Evolutionary conservation across 1,140 invertebrate species (phyloP), one percentile per base, ranked within the genome.

Genomic region (Sinonovacula constricta): DNA sequence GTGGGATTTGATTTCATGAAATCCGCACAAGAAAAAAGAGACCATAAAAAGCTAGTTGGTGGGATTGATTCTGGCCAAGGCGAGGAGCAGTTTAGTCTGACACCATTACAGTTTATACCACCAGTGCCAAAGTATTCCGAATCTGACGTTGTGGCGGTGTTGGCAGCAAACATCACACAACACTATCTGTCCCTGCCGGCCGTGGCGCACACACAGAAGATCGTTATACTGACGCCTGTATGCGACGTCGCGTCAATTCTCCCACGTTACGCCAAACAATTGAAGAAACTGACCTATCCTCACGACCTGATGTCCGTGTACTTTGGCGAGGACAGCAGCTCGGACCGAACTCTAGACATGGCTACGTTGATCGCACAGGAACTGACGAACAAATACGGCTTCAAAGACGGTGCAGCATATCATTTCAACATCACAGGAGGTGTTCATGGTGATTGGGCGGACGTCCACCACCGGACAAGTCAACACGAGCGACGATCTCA

Each of bases 251-350:
- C 78, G 3, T 69, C 83, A 30, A 39, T 66, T 15, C 68, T 89
- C 24, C 36, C 62, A 14, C 67, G 74, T 14, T 90, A 81, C 62
- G 78, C 74, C 0, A 45, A 76, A n/a, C 68, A 86, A 7, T 51
- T 90, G n/a, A 82, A 74, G 36, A 82, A 83, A 14, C 56, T 90
- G 1, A 80, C 78, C 10, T 90, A 90, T 57, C 87, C 88, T 5
- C 84, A 88, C 34, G 26, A 77, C 2, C 78, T 85, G 33, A 83
- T 90, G 14, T 88, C 89, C 10, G 56, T 90, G 14, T 86, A 79
- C 10, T 85, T 90, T 59, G 89, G 88, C 0, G 89, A 90, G 67
- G 89, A 90, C 56, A 79, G 86, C 30, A 90, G 89, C 74, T 71
- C 54, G 22, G 89, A 90, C 30, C 34, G 74, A 12, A 89, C 89